Conservation (phyloP, 2,888 invertebrate species). For the Drepana falcataria region DNA sequence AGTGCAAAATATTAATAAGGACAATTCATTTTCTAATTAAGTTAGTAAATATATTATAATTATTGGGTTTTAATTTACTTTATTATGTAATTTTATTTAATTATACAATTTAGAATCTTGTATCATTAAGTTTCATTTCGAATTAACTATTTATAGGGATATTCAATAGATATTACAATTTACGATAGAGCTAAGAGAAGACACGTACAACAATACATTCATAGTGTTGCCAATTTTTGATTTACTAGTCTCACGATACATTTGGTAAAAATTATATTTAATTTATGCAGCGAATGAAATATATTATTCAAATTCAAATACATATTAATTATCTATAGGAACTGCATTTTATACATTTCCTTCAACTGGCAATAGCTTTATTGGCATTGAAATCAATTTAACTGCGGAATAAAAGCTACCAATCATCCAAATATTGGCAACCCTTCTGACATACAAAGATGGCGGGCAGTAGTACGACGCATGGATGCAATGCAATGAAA, state of each 20-base stretch:
- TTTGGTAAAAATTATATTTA: neutral
- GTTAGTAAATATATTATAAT: conserved; percentile 1
- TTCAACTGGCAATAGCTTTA: no score
- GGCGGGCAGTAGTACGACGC: conserved; percentile 38
- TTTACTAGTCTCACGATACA: neutral
- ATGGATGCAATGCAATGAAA: conserved; percentile 61
- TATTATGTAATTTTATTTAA: no score
- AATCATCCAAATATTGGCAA: conserved; percentile 30
- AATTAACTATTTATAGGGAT: neutral
- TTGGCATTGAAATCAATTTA: no score
- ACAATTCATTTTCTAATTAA: conserved; percentile 3
- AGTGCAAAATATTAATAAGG: conserved; percentile 26
- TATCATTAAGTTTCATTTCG: conserved; percentile 2
- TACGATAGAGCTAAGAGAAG: neutral
- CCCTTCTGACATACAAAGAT: conserved; percentile 29
- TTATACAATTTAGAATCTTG: no score
- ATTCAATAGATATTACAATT: neutral
- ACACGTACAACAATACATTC: conserved; percentile 51
- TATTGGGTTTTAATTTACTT: neutral
- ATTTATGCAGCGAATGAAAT: neutral
- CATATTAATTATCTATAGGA: no score
- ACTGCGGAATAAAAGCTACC: neutral
- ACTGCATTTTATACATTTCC: no score
- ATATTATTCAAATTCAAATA: no score
- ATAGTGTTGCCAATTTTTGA: conserved; percentile 36